These are phyloP conservation scores for Spatulosminthurus flaviceps DNA, from an alignment of 2,888 invertebrate species.

Conservation along the genomic window DNA sequence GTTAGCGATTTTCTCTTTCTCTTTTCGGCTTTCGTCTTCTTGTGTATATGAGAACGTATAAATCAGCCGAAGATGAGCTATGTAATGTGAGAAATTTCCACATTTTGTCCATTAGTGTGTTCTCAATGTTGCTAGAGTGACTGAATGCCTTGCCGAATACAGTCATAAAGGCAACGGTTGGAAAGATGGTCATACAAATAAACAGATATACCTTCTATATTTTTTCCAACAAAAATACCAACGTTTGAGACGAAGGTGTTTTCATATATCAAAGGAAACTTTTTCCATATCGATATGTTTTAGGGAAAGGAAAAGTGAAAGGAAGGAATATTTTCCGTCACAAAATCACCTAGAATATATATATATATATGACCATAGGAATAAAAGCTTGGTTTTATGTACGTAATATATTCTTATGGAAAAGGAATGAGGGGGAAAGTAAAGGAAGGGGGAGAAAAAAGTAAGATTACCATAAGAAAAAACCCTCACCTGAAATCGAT, in stretches of 20 bases:
- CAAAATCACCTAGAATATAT: too few relatives aligned
- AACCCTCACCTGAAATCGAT: neutral
- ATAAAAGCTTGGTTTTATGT: too few relatives aligned
- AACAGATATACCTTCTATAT: neutral
- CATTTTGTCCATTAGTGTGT: slow-evolving; percentile 60
- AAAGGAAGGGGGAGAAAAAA: neutral
- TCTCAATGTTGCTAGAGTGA: slow-evolving; percentile 40
- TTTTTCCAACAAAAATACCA: neutral
- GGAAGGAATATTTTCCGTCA: too few relatives aligned
- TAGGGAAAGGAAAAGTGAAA: too few relatives aligned
- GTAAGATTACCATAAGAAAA: neutral
- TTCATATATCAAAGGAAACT: too few relatives aligned
- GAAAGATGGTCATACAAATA: slow-evolving; percentile 33
- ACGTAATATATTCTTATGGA: neutral
- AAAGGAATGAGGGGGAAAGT: neutral
- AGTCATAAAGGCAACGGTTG: slow-evolving; percentile 21
- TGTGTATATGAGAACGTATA: slow-evolving; percentile 53
- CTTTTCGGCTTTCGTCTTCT: slow-evolving; percentile 21
- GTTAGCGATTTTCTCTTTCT: slow-evolving; percentile 42
- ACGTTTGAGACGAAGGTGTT: neutral
- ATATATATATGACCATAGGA: too few relatives aligned
- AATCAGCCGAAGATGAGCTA: slow-evolving; percentile 57
- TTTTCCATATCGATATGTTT: too few relatives aligned
- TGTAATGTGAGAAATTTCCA: slow-evolving; percentile 61
- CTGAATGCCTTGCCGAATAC: slow-evolving; percentile 23